Conservation (phyloP, 2,888 invertebrate species). For the Drosophila lacicola region DNA sequence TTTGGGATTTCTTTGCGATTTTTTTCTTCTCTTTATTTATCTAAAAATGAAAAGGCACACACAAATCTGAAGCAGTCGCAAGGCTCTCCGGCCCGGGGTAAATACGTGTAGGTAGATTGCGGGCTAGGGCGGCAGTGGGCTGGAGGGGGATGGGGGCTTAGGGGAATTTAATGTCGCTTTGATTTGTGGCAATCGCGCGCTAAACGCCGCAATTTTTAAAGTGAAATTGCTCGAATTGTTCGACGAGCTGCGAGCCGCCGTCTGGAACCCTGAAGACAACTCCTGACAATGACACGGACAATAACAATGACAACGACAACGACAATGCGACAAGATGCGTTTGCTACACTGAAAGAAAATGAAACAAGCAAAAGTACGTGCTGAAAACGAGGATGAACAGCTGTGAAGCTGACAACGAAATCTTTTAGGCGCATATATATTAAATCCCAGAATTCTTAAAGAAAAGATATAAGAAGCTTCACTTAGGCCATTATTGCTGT, state of each 20-base stretch:
- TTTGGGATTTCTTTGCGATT: constrained; percentile 68
- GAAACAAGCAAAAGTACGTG: no score
- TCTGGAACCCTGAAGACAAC: constrained; percentile 26
- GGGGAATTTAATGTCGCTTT: constrained; percentile 72
- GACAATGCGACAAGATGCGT: constrained; percentile 45
- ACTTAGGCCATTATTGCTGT: no score
- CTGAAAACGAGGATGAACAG: no score
- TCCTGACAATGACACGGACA: constrained; percentile 42
- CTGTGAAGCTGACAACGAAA: neutral
- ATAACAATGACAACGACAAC: constrained; percentile 38
- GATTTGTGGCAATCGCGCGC: constrained; percentile 80
- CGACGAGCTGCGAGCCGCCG: constrained; percentile 44
- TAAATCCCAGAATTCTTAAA: no score
- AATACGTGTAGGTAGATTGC: constrained; percentile 8
- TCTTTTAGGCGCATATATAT: no score
- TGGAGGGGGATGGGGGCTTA: neutral
- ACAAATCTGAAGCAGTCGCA: constrained; percentile 26
- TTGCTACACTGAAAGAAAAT: constrained; percentile 14
- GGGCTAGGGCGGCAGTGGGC: neutral
- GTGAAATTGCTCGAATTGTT: constrained; percentile 79
- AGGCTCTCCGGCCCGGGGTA: constrained; percentile 21
- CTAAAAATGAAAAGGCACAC: constrained; percentile 65
- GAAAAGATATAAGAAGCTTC: no score
- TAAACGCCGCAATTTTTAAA: constrained; percentile 79
- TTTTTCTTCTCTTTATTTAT: constrained; percentile 61